Base-by-base conservation (phyloP, 35 echinoderm and acorn worm species). In the Apostichopus californicus region DNA sequence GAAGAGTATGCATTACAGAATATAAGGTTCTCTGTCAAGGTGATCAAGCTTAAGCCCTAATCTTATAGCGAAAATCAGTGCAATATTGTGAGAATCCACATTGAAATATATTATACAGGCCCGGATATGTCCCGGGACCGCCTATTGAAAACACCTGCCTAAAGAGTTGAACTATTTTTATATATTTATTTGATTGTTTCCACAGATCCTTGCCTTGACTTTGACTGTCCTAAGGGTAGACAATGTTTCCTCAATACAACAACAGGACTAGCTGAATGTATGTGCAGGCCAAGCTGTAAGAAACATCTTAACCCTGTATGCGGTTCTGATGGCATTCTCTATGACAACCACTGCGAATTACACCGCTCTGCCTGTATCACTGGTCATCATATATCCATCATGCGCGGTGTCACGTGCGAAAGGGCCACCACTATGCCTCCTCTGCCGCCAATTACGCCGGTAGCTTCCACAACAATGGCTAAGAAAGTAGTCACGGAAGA, bases 291-390 rank as follows among this genome's bases (percentile, higher is more conserved):
- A 0, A 80, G 73, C 65, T 95, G 94, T 28, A 95, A 93, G 52
- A 77, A 87, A 5, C 94, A 95, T 70, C 65, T 93, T 56, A 95
- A 92, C 17, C 96, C 96, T 52, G 92, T 98, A 5, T 98, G 96
- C 70, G 96, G 96, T 13, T 98, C 96, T 13, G 96, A 98, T 58
- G 96, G 96, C 9, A 59, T 93, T n/a, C 63, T 94, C 6, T 98
- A 98, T 71, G 96, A 98, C 56, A 98, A 98, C 70, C 96, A 98
- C 82, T 98, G 96, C 60, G 96, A 98, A 80, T 88, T 98, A 14
- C 96, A 98, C 90, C 87, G 96, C 25, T 92, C 96, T 18, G 87
- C 96, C 5, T 98, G 96, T 72, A 57, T 98, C 3, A 93, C 79
- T 23, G 77, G 81, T 9, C 83, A 87, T 8, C 94, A 86, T 21